Evolutionary conservation across 2,113 vertebrate genomes (phyloP).

Genomic region (Ameiurus melas): DNA sequence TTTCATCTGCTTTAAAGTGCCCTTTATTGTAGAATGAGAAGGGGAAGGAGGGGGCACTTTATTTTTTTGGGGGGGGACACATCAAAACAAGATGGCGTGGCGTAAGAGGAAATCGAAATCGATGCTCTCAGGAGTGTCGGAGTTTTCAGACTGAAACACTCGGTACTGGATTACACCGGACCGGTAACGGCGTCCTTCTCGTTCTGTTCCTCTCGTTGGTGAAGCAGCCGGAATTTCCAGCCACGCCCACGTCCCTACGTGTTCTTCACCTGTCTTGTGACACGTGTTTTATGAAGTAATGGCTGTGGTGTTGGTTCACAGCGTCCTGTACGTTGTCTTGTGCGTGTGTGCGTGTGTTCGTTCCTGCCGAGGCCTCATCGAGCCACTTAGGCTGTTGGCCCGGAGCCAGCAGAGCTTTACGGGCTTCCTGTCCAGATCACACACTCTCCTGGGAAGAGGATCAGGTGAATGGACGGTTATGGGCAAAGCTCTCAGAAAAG

Average conservation of each 20-base stretch:
- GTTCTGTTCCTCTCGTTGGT: not conserved
- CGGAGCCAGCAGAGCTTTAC: conserved; percentile 39
- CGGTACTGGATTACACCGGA: not conserved
- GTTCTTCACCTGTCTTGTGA: not conserved
- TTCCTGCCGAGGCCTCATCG: conserved; percentile 32
- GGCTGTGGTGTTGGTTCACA: not conserved
- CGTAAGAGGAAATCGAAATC: conserved; percentile 46
- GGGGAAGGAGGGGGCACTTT: conserved; percentile 51
- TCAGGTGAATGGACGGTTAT: conserved; percentile 69
- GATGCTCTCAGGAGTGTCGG: not conserved
- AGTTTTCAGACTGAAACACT: not conserved
- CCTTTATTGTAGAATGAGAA: conserved; percentile 34
- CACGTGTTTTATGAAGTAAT: not conserved
- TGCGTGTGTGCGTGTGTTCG: conserved; percentile 43
- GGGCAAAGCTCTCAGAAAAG: conserved; percentile 71
- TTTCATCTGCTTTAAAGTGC: conserved; percentile 62
- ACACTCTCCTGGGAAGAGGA: conserved; percentile 64
- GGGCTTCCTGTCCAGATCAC: conserved; percentile 54
- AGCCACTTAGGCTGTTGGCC: conserved; percentile 42
- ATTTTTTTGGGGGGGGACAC: conserved; percentile 47
- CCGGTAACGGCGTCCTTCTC: not conserved
- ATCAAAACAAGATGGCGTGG: conserved; percentile 47
- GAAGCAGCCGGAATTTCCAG: not conserved
- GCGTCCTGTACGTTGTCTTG: not conserved
- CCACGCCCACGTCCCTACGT: not conserved